These are phyloP conservation scores for Dipus sagitta DNA, from an alignment of 2,797 vertebrate genomes.

Conservation along the genomic window DNA sequence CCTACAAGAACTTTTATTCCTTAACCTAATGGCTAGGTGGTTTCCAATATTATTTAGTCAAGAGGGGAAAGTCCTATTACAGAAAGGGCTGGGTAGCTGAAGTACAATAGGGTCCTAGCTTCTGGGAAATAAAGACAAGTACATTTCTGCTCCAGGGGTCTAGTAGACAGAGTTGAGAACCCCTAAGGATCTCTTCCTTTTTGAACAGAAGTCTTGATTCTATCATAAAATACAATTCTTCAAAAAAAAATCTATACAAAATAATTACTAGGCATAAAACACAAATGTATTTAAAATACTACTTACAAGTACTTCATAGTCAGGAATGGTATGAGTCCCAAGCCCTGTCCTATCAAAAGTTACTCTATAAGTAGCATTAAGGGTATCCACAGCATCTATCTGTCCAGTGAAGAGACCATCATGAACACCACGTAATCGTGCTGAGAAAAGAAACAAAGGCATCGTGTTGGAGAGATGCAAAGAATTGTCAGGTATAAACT, in stretches of 20 bases:
- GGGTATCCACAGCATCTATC: constrained; percentile 98
- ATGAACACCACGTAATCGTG: constrained; percentile 96
- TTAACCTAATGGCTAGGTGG: background rate
- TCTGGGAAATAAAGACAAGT: background rate
- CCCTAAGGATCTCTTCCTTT: constrained; percentile 1
- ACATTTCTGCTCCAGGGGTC: background rate
- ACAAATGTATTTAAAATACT: constrained; percentile 46
- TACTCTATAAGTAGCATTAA: constrained; percentile 97
- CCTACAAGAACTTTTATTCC: background rate
- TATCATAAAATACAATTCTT: constrained; percentile 45
- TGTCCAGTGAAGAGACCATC: constrained; percentile 99
- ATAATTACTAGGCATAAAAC: constrained; percentile 58
- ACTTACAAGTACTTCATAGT: constrained; percentile 99
- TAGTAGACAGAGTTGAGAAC: background rate
- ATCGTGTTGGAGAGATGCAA: constrained; percentile 42
- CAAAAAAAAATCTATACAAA: constrained; percentile 37
- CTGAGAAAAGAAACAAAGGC: constrained; percentile 85
- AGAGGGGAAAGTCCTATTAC: background rate
- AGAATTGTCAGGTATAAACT: constrained; percentile 39
- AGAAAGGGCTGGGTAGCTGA: background rate
- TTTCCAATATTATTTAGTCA: background rate
- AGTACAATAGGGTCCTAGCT: background rate
- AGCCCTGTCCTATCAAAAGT: constrained; percentile 98
- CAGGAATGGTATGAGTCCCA: constrained; percentile 98
- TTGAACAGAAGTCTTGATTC: constrained; percentile 53